Evolutionary conservation across 1,140 invertebrate species (phyloP).

Genomic region (Oryctes rhinoceros): DNA sequence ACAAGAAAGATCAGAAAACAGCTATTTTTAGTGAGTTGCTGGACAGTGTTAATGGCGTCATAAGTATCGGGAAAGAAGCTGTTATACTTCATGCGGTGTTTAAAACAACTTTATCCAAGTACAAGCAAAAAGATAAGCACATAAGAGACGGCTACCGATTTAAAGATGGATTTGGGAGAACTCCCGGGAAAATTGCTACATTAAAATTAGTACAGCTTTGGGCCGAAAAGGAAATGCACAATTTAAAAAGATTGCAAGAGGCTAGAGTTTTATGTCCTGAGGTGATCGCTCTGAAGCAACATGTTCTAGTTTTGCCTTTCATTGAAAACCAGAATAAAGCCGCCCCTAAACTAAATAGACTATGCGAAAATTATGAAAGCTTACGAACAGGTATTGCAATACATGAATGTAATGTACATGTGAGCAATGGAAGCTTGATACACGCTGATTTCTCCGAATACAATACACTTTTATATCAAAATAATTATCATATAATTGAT

Average conservation of each 20-base stretch:
- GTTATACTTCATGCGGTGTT: slow-evolving; percentile 89
- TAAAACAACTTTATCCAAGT: slow-evolving; percentile 90
- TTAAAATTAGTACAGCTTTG: slow-evolving; percentile 88
- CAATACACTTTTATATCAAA: slow-evolving; percentile 85
- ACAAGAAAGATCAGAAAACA: slow-evolving; percentile 83
- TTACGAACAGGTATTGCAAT: slow-evolving; percentile 69
- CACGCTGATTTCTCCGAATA: slow-evolving; percentile 95
- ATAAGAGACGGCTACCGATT: slow-evolving; percentile 90
- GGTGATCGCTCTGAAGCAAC: slow-evolving; percentile 83
- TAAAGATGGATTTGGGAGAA: slow-evolving; percentile 67
- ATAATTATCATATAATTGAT: slow-evolving; percentile 87
- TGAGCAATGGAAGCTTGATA: slow-evolving; percentile 79
- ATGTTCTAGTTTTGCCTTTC: slow-evolving; percentile 89
- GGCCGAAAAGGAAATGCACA: slow-evolving; percentile 94
- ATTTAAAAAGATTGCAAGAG: slow-evolving; percentile 76
- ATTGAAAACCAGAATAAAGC: slow-evolving; percentile 80
- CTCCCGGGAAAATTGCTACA: slow-evolving; percentile 81
- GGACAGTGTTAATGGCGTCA: slow-evolving; percentile 81
- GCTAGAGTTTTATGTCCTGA: slow-evolving; percentile 81
- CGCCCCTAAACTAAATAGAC: slow-evolving; percentile 84
- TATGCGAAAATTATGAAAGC: slow-evolving; percentile 66
- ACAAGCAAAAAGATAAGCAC: slow-evolving; percentile 88
- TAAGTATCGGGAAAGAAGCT: slow-evolving; percentile 85
- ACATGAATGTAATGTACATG: slow-evolving; percentile 80
- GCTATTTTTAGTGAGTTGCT: slow-evolving; percentile 81